Evolutionary conservation across 2,113 vertebrate species (phyloP).

Genomic region (Litocranius walleri): DNA sequence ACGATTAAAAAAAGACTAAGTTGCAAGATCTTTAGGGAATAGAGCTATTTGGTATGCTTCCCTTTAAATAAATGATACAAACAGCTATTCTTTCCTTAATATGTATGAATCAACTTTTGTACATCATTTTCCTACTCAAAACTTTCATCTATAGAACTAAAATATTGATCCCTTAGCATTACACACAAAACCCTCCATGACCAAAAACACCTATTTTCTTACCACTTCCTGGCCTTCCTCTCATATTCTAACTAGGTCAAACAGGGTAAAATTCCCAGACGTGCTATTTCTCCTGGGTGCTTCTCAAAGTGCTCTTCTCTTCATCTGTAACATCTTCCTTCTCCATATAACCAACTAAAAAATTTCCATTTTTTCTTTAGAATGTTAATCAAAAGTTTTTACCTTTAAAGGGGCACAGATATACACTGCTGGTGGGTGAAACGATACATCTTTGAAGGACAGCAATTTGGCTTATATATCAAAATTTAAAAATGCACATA

Average conservation of each 20-base stretch:
- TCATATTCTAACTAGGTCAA: background rate
- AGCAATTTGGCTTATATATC: background rate
- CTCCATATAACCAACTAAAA: background rate
- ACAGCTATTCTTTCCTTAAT: background rate
- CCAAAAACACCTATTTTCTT: background rate
- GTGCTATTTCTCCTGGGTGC: background rate
- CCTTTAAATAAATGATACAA: background rate
- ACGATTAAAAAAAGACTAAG: background rate
- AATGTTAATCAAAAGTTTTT: background rate
- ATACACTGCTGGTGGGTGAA: background rate
- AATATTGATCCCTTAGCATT: background rate
- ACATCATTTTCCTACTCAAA: background rate
- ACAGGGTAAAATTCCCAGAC: background rate
- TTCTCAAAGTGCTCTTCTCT: background rate
- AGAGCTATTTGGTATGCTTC: background rate
- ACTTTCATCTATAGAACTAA: background rate
- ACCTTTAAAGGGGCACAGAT: background rate
- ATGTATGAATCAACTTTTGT: background rate
- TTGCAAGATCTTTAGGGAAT: background rate
- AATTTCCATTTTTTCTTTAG: background rate
- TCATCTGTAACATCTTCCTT: background rate
- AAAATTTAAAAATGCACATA: background rate
- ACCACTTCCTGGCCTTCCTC: background rate
- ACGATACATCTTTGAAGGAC: background rate
- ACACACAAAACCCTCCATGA: background rate